A percentile compares a stretch with the other conserved stretches of the same genome.
phyloP scores from a whole-genome alignment of 2,797 vertebrate genomes.

The Enteromius thamalakanensis region DNA sequence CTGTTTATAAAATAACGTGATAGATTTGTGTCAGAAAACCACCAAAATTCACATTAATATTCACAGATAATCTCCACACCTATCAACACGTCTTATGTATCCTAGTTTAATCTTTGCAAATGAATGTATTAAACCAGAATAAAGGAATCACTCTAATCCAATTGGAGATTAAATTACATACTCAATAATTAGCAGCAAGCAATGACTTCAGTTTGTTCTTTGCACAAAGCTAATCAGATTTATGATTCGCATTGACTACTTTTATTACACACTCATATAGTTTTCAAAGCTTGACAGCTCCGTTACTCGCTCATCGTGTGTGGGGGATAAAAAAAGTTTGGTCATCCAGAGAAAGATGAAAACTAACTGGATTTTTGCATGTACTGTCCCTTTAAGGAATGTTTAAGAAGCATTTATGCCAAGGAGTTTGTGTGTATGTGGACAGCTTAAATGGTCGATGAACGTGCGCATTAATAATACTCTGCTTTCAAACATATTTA shows the following conservation, averaged over 20 bases:
- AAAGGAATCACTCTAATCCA: neutral
- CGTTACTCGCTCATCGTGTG: neutral
- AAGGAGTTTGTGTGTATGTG: constrained; percentile 5
- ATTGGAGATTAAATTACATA: neutral
- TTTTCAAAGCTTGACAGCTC: no score
- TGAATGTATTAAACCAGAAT: neutral
- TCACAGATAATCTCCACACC: neutral
- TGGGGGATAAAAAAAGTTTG: no score
- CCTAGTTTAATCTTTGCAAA: neutral
- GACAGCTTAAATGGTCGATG: neutral
- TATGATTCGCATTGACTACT: neutral
- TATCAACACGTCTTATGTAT: neutral
- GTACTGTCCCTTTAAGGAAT: neutral
- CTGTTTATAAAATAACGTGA: neutral
- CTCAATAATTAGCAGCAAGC: neutral
- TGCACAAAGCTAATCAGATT: constrained; percentile 4
- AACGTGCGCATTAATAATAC: neutral
- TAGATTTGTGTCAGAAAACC: neutral
- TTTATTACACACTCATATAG: neutral
- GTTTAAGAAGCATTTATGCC: constrained; percentile 9
- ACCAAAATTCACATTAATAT: neutral
- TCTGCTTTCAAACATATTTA: constrained; percentile 22
- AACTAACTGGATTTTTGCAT: neutral
- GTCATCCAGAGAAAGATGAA: neutral
- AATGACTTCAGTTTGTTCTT: neutral